phyloP scores from a whole-genome alignment of 2,888 invertebrate genomes.

The Monoplex corrugatus region DNA sequence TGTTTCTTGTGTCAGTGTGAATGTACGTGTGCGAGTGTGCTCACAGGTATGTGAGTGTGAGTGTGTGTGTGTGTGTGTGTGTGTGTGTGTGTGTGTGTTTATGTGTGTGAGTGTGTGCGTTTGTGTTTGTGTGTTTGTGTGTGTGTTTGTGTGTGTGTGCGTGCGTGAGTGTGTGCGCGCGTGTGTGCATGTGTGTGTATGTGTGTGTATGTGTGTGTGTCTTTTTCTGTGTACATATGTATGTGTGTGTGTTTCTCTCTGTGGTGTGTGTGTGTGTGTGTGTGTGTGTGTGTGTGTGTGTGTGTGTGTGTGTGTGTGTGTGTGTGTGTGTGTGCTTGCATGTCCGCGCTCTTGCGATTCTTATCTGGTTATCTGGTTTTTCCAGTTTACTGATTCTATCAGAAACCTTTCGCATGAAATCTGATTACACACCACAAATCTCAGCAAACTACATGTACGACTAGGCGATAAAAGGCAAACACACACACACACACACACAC shows the following conservation, averaged over 20 bases:
- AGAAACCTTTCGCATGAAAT: too few species aligned
- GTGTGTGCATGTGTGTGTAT: neutral
- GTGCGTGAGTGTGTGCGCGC: too few species aligned
- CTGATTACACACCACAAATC: too few species aligned
- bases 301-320: neutral
- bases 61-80: neutral
- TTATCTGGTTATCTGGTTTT: neutral
- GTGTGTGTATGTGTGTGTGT: conserved; percentile 22
- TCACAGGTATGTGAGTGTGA: too few species aligned
- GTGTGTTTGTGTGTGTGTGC: too few species aligned
- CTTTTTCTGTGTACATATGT: neutral
- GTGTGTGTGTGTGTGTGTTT: too few species aligned
- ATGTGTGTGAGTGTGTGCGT: too few species aligned
- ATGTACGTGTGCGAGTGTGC: too few species aligned
- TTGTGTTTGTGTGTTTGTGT: too few species aligned
- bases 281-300: neutral
- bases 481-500: conserved; percentile 37
- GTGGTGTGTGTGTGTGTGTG: conserved; percentile 8
- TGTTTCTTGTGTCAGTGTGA: too few species aligned
- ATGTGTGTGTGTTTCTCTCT: neutral
- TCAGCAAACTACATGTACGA: neutral
- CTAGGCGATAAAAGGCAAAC: neutral
- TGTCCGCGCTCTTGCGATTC: neutral
- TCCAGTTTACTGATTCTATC: too few species aligned
- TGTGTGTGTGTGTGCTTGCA: neutral